Evolutionary conservation across 2,888 invertebrate species (phyloP).

Genomic region (Thereva nobilitata): DNA sequence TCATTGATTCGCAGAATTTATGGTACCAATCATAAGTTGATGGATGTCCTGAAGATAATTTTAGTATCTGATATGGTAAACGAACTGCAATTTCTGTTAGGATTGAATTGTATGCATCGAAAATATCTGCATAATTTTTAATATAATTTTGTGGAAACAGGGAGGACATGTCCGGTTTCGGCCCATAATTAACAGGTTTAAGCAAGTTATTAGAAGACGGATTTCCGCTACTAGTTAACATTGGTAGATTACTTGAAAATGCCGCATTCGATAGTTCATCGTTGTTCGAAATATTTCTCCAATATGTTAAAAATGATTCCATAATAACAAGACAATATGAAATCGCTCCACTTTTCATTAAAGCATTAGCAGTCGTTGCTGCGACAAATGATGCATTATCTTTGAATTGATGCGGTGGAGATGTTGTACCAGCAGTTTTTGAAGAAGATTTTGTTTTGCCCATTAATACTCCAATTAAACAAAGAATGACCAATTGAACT

Average conservation of each 20-base stretch:
- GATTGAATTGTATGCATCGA: slow-evolving; percentile 92
- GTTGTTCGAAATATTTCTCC: slow-evolving; percentile 65
- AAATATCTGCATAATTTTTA: slow-evolving; percentile 89
- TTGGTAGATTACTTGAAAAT: slow-evolving; percentile 20
- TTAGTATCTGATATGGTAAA: slow-evolving; percentile 85
- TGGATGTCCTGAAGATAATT: slow-evolving; percentile 55
- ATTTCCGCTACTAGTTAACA: slow-evolving; percentile 54
- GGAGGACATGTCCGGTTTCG: slow-evolving; percentile 93
- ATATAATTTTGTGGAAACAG: slow-evolving; percentile 93
- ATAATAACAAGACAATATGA: slow-evolving; percentile 74
- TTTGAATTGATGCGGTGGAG: slow-evolving; percentile 61
- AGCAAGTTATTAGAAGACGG: slow-evolving; percentile 66
- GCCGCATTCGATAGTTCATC: slow-evolving; percentile 50
- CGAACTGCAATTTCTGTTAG: slow-evolving; percentile 93
- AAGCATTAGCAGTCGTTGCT: slow-evolving; percentile 69
- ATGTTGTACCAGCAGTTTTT: slow-evolving; percentile 57
- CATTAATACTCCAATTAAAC: slow-evolving; percentile 73
- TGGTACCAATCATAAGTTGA: slow-evolving; percentile 60
- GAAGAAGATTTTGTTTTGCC: slow-evolving; percentile 56
- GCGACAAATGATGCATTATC: slow-evolving; percentile 66
- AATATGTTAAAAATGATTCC: slow-evolving; percentile 74
- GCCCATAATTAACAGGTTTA: slow-evolving; percentile 78
- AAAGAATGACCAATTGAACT: slow-evolving; percentile 84
- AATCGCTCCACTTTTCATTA: slow-evolving; percentile 72
- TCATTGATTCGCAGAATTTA: slow-evolving; percentile 68